phyloP scores from a whole-genome alignment of 1,140 invertebrate genomes.

The Neodiprion pinetum region DNA sequence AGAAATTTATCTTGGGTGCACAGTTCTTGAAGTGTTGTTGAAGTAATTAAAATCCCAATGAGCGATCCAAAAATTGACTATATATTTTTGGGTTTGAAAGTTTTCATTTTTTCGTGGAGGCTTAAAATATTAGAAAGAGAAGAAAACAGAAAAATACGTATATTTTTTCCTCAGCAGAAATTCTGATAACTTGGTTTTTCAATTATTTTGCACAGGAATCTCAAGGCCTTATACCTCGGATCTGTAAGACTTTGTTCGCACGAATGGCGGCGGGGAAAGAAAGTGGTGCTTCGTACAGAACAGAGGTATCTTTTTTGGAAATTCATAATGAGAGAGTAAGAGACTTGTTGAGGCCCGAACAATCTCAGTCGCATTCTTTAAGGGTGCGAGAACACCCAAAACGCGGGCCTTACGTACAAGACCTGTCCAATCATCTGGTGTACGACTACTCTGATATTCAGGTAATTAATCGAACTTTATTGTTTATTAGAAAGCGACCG shows the following conservation, averaged over 20 bases:
- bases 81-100: too few relatives aligned
- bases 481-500: not conserved
- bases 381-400: conserved; percentile 91
- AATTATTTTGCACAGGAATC: conserved; percentile 67
- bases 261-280: conserved; percentile 80
- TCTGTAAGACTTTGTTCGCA: conserved; percentile 80
- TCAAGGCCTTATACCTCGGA: conserved; percentile 86
- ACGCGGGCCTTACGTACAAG: conserved; percentile 93
- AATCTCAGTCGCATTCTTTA: conserved; percentile 73
- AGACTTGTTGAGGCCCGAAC: conserved; percentile 79
- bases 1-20: too few relatives aligned
- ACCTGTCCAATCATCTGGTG: conserved; percentile 84
- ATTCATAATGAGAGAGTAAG: conserved; percentile 93
- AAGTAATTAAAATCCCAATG: too few relatives aligned
- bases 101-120: too few relatives aligned
- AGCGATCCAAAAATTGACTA: too few relatives aligned
- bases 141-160: too few relatives aligned
- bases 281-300: conserved; percentile 81
- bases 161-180: too few relatives aligned
- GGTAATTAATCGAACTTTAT: conserved; percentile 57
- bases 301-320: conserved; percentile 87
- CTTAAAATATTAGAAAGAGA: too few relatives aligned
- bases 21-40: too few relatives aligned
- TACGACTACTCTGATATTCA: conserved; percentile 86
- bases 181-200: conserved; percentile 4